These are phyloP conservation scores for Calephelis perditalis DNA, from an alignment of 2,888 invertebrate species.

Conservation along the genomic window DNA sequence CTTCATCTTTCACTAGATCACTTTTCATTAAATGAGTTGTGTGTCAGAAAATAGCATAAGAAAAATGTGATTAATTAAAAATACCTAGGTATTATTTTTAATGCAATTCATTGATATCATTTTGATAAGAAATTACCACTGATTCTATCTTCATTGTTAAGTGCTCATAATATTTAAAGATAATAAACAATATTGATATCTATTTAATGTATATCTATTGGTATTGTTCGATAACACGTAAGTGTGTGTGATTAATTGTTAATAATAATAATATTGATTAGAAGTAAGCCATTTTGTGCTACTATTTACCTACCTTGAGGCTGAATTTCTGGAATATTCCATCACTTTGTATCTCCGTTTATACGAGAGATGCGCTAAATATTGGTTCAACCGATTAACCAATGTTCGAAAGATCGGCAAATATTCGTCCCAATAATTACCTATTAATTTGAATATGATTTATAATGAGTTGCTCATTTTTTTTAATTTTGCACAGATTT, in stretches of 20 bases:
- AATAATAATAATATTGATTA: slow-evolving; percentile 47
- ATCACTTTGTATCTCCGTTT: neutral
- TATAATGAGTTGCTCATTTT: too few relatives aligned
- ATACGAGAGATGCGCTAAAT: neutral
- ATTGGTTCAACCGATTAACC: too few relatives aligned
- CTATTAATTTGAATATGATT: too few relatives aligned
- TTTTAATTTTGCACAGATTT: too few relatives aligned
- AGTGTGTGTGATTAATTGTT: slow-evolving; percentile 51
- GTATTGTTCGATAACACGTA: slow-evolving; percentile 70
- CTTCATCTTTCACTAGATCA: too few relatives aligned
- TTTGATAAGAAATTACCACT: slow-evolving; percentile 49
- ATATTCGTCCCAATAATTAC: too few relatives aligned
- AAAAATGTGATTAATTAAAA: slow-evolving; percentile 13
- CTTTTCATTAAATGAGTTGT: too few relatives aligned
- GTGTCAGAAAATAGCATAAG: too few relatives aligned
- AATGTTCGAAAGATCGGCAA: too few relatives aligned
- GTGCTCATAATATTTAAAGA: slow-evolving; percentile 67
- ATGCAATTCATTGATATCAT: slow-evolving; percentile 37
- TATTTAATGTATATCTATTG: slow-evolving; percentile 64
- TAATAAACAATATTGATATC: slow-evolving; percentile 69
- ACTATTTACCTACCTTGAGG: slow-evolving; percentile 27
- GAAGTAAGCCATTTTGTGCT: slow-evolving; percentile 38
- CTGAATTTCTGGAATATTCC: slow-evolving; percentile 20
- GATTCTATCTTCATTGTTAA: slow-evolving; percentile 64
- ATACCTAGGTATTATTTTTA: slow-evolving; percentile 18